Conservation (phyloP, 2,113 vertebrate genomes). For the Syrmaticus mikado region DNA sequence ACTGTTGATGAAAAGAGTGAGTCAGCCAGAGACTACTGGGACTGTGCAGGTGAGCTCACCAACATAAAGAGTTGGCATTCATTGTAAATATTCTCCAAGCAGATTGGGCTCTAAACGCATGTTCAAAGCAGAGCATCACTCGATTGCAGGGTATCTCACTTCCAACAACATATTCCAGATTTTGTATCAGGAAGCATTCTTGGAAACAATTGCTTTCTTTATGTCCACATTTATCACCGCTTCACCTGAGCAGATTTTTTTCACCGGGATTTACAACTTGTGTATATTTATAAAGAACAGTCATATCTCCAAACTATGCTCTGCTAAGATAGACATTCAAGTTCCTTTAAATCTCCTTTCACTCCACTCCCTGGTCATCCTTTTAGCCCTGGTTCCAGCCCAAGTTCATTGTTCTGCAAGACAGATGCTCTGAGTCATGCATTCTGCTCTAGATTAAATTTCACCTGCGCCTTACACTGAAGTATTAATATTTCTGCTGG, state of each 20-base stretch:
- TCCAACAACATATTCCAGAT: neutral
- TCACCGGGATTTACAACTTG: neutral
- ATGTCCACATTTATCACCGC: fast-evolving
- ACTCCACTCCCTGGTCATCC: neutral
- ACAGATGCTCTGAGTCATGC: neutral
- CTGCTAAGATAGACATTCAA: neutral
- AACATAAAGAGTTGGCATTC: neutral
- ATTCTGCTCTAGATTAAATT: neutral
- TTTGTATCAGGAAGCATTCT: neutral
- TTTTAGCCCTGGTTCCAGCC: neutral
- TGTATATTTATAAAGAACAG: neutral
- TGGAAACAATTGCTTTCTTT: neutral
- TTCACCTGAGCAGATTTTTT: neutral
- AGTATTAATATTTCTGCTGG: neutral
- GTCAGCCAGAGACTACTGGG: fast-evolving
- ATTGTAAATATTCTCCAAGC: neutral
- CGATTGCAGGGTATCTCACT: neutral
- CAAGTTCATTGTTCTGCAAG: neutral
- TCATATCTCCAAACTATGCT: neutral
- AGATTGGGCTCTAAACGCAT: neutral
- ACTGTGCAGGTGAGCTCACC: neutral
- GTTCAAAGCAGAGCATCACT: neutral
- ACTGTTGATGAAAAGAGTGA: neutral
- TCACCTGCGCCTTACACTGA: fast-evolving
- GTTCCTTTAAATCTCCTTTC: neutral